Evolutionary conservation across 1,140 invertebrate genomes (phyloP).

Genomic region (Delia radicum): DNA sequence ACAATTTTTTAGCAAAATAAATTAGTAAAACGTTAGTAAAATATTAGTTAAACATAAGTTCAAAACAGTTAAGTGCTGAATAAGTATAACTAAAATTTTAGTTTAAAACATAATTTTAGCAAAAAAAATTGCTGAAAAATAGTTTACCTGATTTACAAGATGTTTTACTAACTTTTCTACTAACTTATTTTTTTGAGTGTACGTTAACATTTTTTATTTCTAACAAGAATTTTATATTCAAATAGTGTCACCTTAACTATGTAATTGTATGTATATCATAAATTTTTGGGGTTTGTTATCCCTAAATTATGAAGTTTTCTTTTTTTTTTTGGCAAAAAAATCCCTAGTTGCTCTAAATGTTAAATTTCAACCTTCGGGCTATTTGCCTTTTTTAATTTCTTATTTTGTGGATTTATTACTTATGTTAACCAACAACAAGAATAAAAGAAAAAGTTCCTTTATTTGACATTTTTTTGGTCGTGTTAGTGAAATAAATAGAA

Average conservation of each 20-base stretch:
- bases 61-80: too few relatives aligned
- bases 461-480: not conserved
- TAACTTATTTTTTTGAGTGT: not conserved
- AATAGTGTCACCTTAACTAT: not conserved
- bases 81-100: too few relatives aligned
- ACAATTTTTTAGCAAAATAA: too few relatives aligned
- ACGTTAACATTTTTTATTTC: too few relatives aligned
- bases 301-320: not conserved
- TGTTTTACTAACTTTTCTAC: not conserved
- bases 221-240: not conserved
- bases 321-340: not conserved
- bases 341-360: not conserved
- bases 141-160: too few relatives aligned
- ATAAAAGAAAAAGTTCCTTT: not conserved
- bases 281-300: not conserved
- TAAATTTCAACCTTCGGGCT: not conserved
- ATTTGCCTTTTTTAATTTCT: not conserved
- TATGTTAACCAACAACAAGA: not conserved
- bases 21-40: too few relatives aligned
- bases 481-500: not conserved
- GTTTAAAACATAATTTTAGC: too few relatives aligned
- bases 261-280: not conserved
- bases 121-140: too few relatives aligned
- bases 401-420: conserved; percentile 5
- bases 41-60: too few relatives aligned